These are phyloP conservation scores for Drosophila gunungcola DNA, from an alignment of 1,140 invertebrate species.

Conservation along the genomic window DNA sequence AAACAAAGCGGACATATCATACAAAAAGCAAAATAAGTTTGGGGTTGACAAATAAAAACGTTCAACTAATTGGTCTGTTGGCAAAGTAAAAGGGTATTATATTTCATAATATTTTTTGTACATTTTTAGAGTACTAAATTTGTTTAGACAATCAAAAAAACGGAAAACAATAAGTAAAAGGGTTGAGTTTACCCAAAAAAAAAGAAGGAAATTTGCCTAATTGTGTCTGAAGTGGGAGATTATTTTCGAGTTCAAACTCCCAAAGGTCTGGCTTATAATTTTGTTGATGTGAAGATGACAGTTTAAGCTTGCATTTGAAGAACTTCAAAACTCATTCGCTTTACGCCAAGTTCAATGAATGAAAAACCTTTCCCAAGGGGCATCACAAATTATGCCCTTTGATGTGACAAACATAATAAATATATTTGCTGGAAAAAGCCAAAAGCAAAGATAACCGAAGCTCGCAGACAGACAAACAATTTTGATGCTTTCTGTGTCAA, in stretches of 20 bases:
- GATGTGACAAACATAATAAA: conserved; percentile 47
- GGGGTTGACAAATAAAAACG: not conserved
- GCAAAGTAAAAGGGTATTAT: no score
- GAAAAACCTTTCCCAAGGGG: conserved; percentile 11
- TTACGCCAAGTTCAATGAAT: conserved; percentile 11
- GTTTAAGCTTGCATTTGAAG: conserved; percentile 4
- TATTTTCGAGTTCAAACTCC: conserved; percentile 9
- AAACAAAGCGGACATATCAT: no score
- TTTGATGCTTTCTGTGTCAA: conserved; percentile 32
- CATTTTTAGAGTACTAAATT: no score
- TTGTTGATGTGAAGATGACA: conserved; percentile 18
- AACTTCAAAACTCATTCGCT: conserved; percentile 5
- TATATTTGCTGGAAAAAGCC: conserved; percentile 7
- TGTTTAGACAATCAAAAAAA: not conserved
- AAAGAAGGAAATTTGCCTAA: conserved; percentile 6
- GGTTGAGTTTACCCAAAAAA: conserved; percentile 1
- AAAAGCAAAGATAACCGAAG: conserved; percentile 7
- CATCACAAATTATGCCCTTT: conserved; percentile 31
- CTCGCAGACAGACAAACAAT: conserved; percentile 28
- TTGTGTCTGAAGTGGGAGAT: conserved; percentile 17
- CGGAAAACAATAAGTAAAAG: not conserved
- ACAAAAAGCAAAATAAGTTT: not conserved
- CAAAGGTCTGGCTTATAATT: conserved; percentile 2
- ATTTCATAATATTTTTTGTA: no score
- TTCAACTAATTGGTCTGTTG: no score